phyloP scores from a whole-genome alignment of 2,113 vertebrate species.

The Pangasianodon hypophthalmus region DNA sequence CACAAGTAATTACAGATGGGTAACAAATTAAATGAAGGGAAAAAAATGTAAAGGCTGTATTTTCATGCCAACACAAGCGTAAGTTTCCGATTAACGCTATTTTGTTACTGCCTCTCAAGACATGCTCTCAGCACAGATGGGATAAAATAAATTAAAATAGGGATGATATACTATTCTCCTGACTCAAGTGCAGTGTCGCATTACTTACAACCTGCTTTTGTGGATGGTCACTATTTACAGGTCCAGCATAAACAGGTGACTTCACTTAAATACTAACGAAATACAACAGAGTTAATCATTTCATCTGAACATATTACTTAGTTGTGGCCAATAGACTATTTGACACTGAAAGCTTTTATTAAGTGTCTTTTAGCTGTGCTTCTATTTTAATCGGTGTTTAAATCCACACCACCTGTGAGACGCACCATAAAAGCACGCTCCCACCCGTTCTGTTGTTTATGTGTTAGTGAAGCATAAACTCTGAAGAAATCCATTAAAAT shows the following conservation, averaged over 20 bases:
- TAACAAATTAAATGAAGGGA: not conserved
- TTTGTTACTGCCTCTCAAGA: not conserved
- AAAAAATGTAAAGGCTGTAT: not conserved
- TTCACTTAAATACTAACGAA: not conserved
- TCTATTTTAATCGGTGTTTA: conserved; percentile 18
- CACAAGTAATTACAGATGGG: conserved; percentile 3
- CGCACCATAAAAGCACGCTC: not conserved
- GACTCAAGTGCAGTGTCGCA: not conserved
- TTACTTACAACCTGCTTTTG: not conserved
- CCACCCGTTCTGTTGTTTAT: not conserved
- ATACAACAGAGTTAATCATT: not conserved
- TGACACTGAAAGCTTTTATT: not conserved
- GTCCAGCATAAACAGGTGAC: not conserved
- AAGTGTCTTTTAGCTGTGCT: not conserved
- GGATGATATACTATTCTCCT: not conserved
- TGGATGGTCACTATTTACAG: not conserved
- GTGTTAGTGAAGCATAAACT: not conserved
- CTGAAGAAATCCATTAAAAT: not conserved
- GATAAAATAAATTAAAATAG: not conserved
- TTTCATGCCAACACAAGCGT: not conserved
- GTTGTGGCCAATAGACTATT: not conserved
- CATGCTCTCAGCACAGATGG: not conserved
- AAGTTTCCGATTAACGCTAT: not conserved
- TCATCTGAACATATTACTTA: not conserved
- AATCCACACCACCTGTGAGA: conserved; percentile 14